Conservation (phyloP, 2,888 invertebrate genomes). For the Alviniconcha strummeri region DNA sequence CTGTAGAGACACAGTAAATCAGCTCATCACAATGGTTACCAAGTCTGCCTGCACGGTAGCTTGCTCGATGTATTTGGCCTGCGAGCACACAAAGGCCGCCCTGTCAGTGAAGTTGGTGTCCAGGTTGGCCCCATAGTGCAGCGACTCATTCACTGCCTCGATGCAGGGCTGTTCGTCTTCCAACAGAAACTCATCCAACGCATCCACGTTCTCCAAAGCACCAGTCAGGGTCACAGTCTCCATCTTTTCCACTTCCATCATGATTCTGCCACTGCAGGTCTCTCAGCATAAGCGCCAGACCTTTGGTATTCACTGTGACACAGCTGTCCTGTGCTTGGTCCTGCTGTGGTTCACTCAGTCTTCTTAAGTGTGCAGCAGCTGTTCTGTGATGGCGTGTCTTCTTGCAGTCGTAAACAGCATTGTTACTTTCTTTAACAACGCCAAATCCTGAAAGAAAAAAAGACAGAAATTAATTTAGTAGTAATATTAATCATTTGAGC, state of each 20-base stretch:
- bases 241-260: not conserved
- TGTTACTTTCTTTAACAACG: too few relatives aligned
- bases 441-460: too few relatives aligned
- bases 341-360: too few relatives aligned
- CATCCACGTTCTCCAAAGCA: constrained; percentile 96
- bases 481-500: too few relatives aligned
- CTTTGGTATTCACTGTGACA: too few relatives aligned
- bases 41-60: constrained; percentile 98
- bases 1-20: too few relatives aligned
- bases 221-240: constrained; percentile 88
- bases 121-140: constrained; percentile 88
- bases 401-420: too few relatives aligned
- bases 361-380: too few relatives aligned
- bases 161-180: constrained; percentile 99
- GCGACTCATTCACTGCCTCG: constrained; percentile 96
- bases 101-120: constrained; percentile 99
- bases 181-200: constrained; percentile 94
- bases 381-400: too few relatives aligned
- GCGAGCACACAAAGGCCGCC: constrained; percentile 98
- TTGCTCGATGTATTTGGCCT: constrained; percentile 99
- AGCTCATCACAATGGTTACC: constrained; percentile 77
- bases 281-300: too few relatives aligned
- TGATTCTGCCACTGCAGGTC: not conserved
- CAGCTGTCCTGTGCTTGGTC: too few relatives aligned
- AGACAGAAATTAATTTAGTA: too few relatives aligned